A percentile compares a stretch with the other conserved stretches of the same genome.
Evolutionary conservation across 1,140 invertebrate genomes (phyloP).

Genomic region (Aphelenchoides avenae): DNA sequence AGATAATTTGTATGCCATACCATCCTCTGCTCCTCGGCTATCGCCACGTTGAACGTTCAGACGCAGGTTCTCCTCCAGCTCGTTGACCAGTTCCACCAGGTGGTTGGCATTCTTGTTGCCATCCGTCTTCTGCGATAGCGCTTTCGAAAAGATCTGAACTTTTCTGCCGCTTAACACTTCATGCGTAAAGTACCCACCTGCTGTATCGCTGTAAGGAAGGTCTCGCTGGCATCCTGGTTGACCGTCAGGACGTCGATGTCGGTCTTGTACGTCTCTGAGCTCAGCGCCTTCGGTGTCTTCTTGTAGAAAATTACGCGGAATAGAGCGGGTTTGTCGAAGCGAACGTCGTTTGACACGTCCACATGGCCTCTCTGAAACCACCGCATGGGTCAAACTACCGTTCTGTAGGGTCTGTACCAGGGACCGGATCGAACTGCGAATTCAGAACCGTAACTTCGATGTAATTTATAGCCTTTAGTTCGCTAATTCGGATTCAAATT

Average conservation of each 20-base stretch:
- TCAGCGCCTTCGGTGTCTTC: conserved; percentile 31
- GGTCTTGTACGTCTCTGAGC: conserved; percentile 48
- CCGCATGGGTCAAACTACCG: too few relatives aligned
- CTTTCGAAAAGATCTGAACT: background rate
- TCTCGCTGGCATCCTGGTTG: conserved; percentile 49
- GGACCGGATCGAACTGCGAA: too few relatives aligned
- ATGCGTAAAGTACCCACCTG: conserved; percentile 32
- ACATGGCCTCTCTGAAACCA: conserved; percentile 48
- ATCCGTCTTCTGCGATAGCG: background rate
- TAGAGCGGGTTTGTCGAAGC: conserved; percentile 18
- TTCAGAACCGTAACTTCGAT: too few relatives aligned
- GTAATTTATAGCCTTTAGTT: too few relatives aligned
- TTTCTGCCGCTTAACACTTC: background rate
- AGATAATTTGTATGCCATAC: conserved; percentile 1
- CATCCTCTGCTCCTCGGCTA: background rate
- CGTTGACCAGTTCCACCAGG: conserved; percentile 35
- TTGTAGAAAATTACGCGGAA: conserved; percentile 58
- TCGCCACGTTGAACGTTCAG: background rate
- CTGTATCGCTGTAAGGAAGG: conserved; percentile 48
- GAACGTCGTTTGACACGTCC: conserved; percentile 45
- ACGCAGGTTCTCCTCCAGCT: conserved; percentile 41
- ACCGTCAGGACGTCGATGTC: conserved; percentile 51
- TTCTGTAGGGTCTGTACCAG: too few relatives aligned
- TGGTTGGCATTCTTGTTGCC: background rate
- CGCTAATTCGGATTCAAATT: too few relatives aligned